Evolutionary conservation across 2,113 vertebrate genomes (phyloP).

Genomic region (Grantiella picta): DNA sequence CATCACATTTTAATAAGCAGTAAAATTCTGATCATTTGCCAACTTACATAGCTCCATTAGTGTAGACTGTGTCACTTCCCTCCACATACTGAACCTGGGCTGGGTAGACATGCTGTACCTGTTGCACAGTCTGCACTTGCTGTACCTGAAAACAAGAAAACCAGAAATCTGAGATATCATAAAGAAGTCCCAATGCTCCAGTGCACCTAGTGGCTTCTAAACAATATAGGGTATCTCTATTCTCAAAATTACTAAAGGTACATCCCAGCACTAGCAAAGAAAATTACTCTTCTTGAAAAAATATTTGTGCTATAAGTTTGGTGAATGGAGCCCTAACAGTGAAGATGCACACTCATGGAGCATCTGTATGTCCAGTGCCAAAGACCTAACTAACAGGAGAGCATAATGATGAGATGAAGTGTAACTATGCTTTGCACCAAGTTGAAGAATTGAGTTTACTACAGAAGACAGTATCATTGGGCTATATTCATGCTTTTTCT

Average conservation of each 20-base stretch:
- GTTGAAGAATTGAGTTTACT: background rate
- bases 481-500: background rate
- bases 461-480: background rate
- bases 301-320: background rate
- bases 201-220: background rate
- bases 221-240: background rate
- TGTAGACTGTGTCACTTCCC: conserved; percentile 82
- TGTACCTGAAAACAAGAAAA: conserved; percentile 75
- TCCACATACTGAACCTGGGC: conserved; percentile 86
- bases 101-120: conserved; percentile 84
- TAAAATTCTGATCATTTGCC: background rate
- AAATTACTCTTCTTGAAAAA: background rate
- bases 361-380: background rate
- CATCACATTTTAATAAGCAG: background rate
- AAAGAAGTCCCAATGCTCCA: background rate
- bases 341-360: background rate
- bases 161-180: background rate
- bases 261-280: background rate
- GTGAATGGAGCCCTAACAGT: background rate
- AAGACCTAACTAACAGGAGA: background rate
- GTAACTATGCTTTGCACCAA: background rate
- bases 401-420: background rate
- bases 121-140: conserved; percentile 81
- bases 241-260: background rate
- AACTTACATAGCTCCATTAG: conserved; percentile 86